These are phyloP conservation scores for Papio anubis DNA, from an alignment of 2,113 vertebrate species.

Conservation along the genomic window DNA sequence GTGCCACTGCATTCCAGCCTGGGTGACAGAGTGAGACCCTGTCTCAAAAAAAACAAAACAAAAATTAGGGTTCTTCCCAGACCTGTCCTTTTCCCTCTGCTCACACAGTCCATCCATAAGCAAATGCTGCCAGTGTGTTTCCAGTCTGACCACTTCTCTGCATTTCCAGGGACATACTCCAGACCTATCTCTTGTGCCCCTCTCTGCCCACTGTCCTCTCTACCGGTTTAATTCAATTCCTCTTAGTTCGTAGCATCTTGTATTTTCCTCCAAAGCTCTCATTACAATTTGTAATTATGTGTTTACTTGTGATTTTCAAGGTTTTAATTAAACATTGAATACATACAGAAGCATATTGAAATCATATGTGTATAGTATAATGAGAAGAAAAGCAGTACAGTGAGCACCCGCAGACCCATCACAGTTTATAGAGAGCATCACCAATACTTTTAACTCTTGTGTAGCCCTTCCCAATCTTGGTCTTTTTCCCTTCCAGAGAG, in stretches of 20 bases:
- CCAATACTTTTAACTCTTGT: background rate
- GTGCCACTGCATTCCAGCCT: too few relatives aligned
- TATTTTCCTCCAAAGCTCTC: background rate
- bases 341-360: background rate
- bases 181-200: background rate
- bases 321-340: background rate
- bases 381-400: background rate
- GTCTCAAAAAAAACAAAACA: too few relatives aligned
- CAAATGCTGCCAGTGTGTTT: background rate
- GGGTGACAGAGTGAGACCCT: too few relatives aligned
- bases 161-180: background rate
- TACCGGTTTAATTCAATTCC: background rate
- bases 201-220: background rate
- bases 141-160: background rate
- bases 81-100: background rate
- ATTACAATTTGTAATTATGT: background rate
- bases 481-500: background rate
- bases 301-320: background rate
- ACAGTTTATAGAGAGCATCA: background rate
- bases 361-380: background rate
- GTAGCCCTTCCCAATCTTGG: rapidly evolving
- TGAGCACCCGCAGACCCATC: background rate
- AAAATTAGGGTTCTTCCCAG: background rate
- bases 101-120: background rate
- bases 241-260: background rate